phyloP scores from a whole-genome alignment of 2,888 invertebrate genomes.

The Isoperla grammatica region DNA sequence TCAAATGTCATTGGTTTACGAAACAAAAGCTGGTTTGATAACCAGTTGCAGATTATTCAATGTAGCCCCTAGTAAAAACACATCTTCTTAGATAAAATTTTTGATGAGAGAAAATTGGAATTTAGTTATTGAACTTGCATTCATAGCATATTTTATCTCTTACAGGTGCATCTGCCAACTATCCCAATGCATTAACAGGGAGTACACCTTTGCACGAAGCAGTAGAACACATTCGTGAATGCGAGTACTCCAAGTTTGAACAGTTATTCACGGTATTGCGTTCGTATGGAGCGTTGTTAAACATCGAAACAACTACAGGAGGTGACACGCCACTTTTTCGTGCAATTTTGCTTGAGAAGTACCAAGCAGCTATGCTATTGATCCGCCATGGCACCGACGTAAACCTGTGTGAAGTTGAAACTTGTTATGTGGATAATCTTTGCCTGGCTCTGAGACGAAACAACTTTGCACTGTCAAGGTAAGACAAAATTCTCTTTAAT shows the following conservation, averaged over 20 bases:
- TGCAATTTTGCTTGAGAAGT: conserved; percentile 49
- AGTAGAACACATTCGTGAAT: conserved; percentile 51
- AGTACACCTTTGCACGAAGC: conserved; percentile 58
- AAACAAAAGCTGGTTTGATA: no score
- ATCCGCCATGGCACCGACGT: conserved; percentile 60
- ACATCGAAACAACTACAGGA: conserved; percentile 39
- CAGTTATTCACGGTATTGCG: conserved; percentile 48
- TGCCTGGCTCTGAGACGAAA: conserved; percentile 34
- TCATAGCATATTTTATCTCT: conserved; percentile 34
- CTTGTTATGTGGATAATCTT: conserved; percentile 42
- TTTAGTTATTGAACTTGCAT: no score
- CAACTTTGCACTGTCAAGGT: conserved; percentile 30
- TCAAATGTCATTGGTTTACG: no score
- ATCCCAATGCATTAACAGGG: conserved; percentile 50
- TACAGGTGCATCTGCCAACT: conserved; percentile 53
- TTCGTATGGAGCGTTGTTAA: conserved; percentile 46
- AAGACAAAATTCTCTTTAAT: neutral
- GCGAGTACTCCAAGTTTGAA: conserved; percentile 45
- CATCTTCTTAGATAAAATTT: no score
- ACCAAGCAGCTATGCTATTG: conserved; percentile 50
- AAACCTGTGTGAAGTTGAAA: conserved; percentile 52
- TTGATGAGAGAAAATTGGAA: no score
- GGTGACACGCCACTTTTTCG: conserved; percentile 52
- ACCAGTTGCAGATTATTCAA: no score
- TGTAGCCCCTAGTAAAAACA: no score